Evolutionary conservation across 2,113 vertebrate species (phyloP).

Genomic region (Hystrix brachyura): DNA sequence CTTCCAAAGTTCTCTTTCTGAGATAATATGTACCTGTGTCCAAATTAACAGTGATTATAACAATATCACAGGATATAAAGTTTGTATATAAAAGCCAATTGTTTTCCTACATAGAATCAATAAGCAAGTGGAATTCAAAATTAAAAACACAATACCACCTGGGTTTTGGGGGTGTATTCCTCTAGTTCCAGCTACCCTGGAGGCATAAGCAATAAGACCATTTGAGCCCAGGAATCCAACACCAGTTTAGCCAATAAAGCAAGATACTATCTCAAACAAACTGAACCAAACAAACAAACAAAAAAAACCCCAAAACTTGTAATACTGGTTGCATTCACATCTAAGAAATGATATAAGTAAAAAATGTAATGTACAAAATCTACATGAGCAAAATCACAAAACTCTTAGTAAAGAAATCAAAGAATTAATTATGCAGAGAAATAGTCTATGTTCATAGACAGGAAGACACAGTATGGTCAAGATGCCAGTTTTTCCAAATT

Average conservation of each 20-base stretch:
- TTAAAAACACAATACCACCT: neutral
- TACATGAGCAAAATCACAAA: neutral
- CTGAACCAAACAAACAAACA: neutral
- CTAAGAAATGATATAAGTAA: neutral
- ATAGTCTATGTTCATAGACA: neutral
- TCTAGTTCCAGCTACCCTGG: neutral
- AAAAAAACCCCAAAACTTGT: neutral
- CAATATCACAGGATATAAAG: neutral
- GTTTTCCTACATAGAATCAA: neutral
- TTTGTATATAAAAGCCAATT: neutral
- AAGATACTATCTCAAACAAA: neutral
- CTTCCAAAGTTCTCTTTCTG: slow-evolving; percentile 36
- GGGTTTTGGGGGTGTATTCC: too few species aligned
- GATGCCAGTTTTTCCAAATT: neutral
- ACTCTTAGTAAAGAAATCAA: neutral
- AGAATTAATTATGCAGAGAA: neutral
- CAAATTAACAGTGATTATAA: neutral
- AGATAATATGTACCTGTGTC: neutral
- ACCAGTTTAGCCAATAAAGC: neutral
- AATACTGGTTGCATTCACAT: neutral
- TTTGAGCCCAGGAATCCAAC: neutral
- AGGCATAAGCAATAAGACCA: neutral
- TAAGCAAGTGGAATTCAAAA: neutral
- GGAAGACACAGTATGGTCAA: neutral
- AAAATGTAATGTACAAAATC: neutral